These are phyloP conservation scores for Camelus dromedarius DNA, from an alignment of 2,113 vertebrate species.

Conservation along the genomic window DNA sequence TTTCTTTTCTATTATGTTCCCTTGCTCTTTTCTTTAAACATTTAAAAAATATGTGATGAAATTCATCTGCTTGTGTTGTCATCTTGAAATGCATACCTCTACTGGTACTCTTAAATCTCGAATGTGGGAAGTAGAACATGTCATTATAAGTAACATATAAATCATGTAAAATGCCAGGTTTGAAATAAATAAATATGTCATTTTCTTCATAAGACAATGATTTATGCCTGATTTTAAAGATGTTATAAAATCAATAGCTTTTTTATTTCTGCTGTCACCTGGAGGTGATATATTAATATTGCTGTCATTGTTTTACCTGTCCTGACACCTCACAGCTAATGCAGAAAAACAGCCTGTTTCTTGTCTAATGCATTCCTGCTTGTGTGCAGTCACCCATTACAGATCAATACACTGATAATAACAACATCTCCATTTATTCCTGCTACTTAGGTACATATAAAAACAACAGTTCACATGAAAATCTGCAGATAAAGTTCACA, in stretches of 20 bases:
- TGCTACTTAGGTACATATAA: neutral
- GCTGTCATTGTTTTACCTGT: constrained; percentile 62
- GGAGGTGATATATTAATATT: constrained; percentile 73
- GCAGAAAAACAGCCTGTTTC: constrained; percentile 59
- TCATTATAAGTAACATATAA: constrained; percentile 75
- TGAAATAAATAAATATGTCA: constrained; percentile 70
- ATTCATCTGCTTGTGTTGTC: neutral
- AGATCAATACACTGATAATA: neutral
- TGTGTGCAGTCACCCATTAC: accelerated
- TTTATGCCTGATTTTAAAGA: constrained; percentile 75
- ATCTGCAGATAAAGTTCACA: accelerated
- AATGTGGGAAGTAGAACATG: constrained; percentile 54
- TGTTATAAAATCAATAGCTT: constrained; percentile 80
- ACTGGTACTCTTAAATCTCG: constrained; percentile 32
- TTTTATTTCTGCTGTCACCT: constrained; percentile 79
- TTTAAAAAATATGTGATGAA: neutral
- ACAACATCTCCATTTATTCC: neutral
- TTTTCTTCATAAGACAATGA: constrained; percentile 75
- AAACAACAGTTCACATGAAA: neutral
- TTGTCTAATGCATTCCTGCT: neutral
- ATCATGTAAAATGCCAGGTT: constrained; percentile 68
- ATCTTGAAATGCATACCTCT: neutral
- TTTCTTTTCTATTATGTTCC: neutral
- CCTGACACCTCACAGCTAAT: constrained; percentile 49
- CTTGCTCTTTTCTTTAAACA: neutral